Evolutionary conservation across 1,140 invertebrate genomes (phyloP).

Genomic region (Drosophila equinoxialis): DNA sequence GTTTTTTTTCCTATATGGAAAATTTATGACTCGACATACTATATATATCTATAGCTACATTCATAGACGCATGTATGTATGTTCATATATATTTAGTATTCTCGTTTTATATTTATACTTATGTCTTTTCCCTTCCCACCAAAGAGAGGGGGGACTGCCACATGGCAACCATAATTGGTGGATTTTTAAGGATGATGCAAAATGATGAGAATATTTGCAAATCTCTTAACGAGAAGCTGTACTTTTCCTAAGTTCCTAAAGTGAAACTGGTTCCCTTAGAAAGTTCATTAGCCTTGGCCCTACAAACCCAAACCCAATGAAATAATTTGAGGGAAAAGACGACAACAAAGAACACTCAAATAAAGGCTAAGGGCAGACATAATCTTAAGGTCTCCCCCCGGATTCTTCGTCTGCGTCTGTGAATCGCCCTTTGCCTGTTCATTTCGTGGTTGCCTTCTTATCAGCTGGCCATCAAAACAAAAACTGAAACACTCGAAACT

Average conservation of each 20-base stretch:
- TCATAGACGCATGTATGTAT: background rate
- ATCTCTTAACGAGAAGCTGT: constrained; percentile 17
- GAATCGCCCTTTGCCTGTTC: background rate
- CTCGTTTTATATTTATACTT: constrained; percentile 4
- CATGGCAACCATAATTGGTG: constrained; percentile 58
- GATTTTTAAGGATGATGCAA: constrained; percentile 42
- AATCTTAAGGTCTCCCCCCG: too few relatives aligned
- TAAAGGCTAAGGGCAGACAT: constrained; percentile 35
- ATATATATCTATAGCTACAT: constrained; percentile 3
- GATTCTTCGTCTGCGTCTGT: constrained; percentile 13
- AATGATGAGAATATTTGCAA: constrained; percentile 6
- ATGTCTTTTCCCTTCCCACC: constrained; percentile 1
- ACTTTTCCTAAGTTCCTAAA: constrained; percentile 14
- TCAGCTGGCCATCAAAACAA: constrained; percentile 38
- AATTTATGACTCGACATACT: constrained; percentile 38
- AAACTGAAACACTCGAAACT: background rate
- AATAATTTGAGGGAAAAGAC: constrained; percentile 3
- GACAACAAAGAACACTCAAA: constrained; percentile 17
- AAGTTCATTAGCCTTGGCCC: constrained; percentile 64
- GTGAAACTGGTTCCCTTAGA: constrained; percentile 34
- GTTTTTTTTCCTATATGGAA: constrained; percentile 54
- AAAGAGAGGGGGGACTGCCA: constrained; percentile 9
- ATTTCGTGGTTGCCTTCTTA: constrained; percentile 20
- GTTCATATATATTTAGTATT: background rate
- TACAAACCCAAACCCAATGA: constrained; percentile 8